Conservation (phyloP, 2,797 vertebrate genomes). For the Allochrocebus solatus region DNA sequence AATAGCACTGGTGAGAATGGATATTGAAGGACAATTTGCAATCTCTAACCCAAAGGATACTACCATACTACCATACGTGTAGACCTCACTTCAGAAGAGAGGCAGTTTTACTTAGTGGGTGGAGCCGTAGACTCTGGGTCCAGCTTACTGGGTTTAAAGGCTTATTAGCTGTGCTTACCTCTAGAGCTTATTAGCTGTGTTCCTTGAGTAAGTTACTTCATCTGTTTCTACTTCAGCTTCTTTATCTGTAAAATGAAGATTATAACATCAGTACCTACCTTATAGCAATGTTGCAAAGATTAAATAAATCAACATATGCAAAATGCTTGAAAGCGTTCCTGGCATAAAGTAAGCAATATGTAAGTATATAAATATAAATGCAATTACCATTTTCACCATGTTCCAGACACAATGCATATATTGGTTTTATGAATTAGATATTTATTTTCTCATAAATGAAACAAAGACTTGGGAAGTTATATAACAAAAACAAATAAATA, state of each 20-base stretch:
- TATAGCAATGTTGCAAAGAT: not conserved
- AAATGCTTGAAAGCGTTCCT: not conserved
- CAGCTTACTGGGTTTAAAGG: not conserved
- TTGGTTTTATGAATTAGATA: not conserved
- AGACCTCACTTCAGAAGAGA: not conserved
- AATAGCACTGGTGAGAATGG: not conserved
- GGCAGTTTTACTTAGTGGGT: not conserved
- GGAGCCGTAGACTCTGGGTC: not conserved
- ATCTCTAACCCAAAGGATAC: not conserved
- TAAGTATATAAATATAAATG: not conserved
- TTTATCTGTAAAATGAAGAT: not conserved
- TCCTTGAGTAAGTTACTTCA: not conserved
- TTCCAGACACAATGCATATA: not conserved
- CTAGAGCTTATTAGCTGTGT: not conserved
- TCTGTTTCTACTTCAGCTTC: not conserved
- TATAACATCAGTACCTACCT: not conserved
- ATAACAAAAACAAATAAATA: not conserved
- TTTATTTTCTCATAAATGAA: slow-evolving; percentile 18
- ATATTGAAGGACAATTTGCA: not conserved
- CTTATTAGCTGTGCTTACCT: not conserved
- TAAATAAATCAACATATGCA: not conserved
- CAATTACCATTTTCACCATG: not conserved
- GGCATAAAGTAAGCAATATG: not conserved
- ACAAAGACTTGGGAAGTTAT: not conserved
- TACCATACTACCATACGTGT: not conserved